phyloP scores from a whole-genome alignment of 2,113 vertebrate species.

The Colinus virginianus region DNA sequence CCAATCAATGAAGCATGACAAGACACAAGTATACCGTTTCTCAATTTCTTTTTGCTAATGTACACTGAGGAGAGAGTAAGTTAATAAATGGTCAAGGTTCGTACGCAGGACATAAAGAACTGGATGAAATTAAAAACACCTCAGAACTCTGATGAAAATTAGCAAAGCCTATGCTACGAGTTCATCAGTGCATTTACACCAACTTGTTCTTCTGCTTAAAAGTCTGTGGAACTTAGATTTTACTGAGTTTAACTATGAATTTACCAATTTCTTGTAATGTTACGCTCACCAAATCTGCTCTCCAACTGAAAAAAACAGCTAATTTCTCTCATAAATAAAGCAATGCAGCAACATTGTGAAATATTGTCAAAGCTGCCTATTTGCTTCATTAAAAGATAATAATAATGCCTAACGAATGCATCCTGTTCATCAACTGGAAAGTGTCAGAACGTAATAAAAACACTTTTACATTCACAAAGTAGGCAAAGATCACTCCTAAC shows the following conservation, averaged over 20 bases:
- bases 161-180: background rate
- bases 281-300: background rate
- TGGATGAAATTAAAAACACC: background rate
- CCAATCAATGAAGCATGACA: conserved; percentile 24
- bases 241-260: background rate
- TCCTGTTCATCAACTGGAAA: background rate
- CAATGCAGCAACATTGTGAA: background rate
- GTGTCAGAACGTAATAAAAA: background rate
- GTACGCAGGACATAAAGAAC: conserved; percentile 1
- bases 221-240: background rate
- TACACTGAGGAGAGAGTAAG: background rate
- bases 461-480: conserved; percentile 40
- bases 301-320: background rate
- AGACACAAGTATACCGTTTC: conserved; percentile 1
- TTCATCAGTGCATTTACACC: background rate
- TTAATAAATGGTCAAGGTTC: conserved; percentile 19
- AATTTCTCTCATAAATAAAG: background rate
- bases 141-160: conserved; percentile 8
- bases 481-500: conserved; percentile 39
- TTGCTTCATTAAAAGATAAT: background rate
- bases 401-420: background rate
- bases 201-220: background rate
- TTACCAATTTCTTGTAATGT: background rate
- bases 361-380: background rate
- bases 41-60: background rate